Evolutionary conservation across 2,113 vertebrate genomes (phyloP).

Genomic region (Anoura caudifer): DNA sequence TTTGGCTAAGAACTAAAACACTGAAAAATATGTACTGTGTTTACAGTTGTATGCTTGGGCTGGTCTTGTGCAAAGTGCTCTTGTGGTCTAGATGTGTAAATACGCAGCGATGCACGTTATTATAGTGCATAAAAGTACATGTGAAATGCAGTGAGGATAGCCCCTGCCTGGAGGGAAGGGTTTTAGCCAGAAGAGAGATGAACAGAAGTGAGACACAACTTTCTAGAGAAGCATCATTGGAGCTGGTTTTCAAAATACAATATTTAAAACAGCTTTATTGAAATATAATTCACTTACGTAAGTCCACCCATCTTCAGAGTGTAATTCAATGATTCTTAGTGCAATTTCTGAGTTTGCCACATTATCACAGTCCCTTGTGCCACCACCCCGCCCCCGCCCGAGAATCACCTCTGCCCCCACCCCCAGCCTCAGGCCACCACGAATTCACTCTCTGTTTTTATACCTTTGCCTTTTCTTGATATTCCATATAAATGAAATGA

Average conservation of each 20-base stretch:
- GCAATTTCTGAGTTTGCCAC: not conserved
- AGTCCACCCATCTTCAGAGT: not conserved
- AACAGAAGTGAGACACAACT: not conserved
- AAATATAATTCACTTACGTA: not conserved
- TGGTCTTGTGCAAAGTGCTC: not conserved
- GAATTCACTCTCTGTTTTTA: not conserved
- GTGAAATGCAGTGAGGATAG: not conserved
- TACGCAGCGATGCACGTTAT: not conserved
- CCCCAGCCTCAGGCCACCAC: not conserved
- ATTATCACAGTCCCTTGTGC: not conserved
- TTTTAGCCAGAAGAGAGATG: not conserved
- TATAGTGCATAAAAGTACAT: not conserved
- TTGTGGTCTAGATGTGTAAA: not conserved
- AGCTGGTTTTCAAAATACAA: not conserved
- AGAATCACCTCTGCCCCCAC: not conserved
- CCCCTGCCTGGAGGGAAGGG: not conserved
- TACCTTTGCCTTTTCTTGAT: not conserved
- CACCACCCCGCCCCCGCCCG: not conserved
- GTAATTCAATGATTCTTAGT: not conserved
- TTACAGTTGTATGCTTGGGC: not conserved
- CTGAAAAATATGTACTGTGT: not conserved
- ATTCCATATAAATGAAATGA: not conserved
- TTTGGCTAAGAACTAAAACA: not conserved
- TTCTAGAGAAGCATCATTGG: not conserved
- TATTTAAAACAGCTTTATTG: not conserved